A percentile compares a stretch with the other conserved stretches of the same genome.
Evolutionary conservation across 2,113 vertebrate species (phyloP).

Genomic region (Cebidichthys violaceus): DNA sequence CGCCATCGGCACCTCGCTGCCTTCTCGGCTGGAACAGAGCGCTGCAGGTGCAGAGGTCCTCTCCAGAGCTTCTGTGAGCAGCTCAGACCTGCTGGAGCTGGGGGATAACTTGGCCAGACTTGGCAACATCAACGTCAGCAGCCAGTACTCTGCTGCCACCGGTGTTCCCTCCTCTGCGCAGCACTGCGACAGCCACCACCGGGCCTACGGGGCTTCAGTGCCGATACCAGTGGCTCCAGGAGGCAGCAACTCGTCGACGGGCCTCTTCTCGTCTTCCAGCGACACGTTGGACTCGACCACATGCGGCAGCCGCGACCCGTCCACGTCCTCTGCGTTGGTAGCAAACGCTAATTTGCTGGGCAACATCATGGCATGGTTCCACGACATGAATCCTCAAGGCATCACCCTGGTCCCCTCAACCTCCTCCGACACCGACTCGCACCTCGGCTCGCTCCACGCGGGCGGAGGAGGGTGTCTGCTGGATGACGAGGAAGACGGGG

Average conservation of each 20-base stretch:
- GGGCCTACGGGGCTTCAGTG: constrained; percentile 48
- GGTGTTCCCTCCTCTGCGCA: constrained; percentile 80
- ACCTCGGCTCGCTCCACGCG: constrained; percentile 74
- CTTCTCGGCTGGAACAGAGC: constrained; percentile 90
- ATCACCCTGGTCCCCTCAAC: constrained; percentile 92
- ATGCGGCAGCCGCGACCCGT: constrained; percentile 78
- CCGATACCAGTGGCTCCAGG: constrained; percentile 55
- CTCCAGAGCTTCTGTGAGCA: constrained; percentile 88
- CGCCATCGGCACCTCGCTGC: constrained; percentile 95
- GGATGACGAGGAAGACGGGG: constrained; percentile 33
- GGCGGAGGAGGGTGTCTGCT: constrained; percentile 71
- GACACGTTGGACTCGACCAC: constrained; percentile 68
- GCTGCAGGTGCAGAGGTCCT: constrained; percentile 86
- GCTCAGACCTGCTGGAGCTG: constrained; percentile 94
- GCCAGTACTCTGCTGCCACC: constrained; percentile 85
- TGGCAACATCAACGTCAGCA: constrained; percentile 81
- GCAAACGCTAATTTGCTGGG: constrained; percentile 93
- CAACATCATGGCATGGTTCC: constrained; percentile 99
- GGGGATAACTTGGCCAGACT: constrained; percentile 90
- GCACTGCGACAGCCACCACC: constrained; percentile 55
- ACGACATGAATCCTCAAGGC: constrained; percentile 98
- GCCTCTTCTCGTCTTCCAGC: constrained; percentile 73
- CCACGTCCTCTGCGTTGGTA: constrained; percentile 72
- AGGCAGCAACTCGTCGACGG: constrained; percentile 64
- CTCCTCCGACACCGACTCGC: constrained; percentile 83